A percentile compares a stretch with the other conserved stretches of the same genome.
These are phyloP conservation scores for Mobula hypostoma DNA, from an alignment of 2,113 vertebrate species.

Conservation along the genomic window DNA sequence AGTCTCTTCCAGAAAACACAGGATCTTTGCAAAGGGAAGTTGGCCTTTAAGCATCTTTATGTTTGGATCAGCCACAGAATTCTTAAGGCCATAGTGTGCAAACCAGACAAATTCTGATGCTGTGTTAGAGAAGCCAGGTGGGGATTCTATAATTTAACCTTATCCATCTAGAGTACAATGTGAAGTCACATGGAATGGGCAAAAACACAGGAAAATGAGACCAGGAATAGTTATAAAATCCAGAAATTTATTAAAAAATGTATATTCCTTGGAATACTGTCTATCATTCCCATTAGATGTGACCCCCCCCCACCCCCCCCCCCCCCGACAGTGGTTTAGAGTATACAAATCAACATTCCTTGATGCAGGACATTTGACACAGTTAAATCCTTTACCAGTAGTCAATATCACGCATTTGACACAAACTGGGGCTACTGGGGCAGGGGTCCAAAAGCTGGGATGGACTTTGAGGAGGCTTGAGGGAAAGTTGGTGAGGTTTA, in stretches of 20 bases:
- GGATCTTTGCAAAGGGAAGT: not conserved
- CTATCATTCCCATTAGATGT: not conserved
- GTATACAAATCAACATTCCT: not conserved
- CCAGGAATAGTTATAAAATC: not conserved
- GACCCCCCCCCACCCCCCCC: too few relatives aligned
- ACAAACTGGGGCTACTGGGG: not conserved
- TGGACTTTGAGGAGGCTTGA: not conserved
- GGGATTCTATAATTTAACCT: not conserved
- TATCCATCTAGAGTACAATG: not conserved
- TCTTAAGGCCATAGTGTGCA: too few relatives aligned
- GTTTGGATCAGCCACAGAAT: not conserved
- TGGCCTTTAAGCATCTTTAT: not conserved
- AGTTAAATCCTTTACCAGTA: not conserved
- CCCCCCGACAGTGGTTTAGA: not conserved
- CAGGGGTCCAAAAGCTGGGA: not conserved
- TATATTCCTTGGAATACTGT: not conserved
- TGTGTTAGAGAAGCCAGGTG: not conserved
- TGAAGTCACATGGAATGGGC: not conserved
- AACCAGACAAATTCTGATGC: not conserved
- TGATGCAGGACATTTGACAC: not conserved
- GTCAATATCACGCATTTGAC: too few relatives aligned
- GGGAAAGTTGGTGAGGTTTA: not conserved
- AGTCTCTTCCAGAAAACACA: too few relatives aligned
- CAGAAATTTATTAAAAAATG: not conserved
- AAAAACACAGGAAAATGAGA: too few relatives aligned